A percentile compares a stretch with the other conserved stretches of the same genome.
These are phyloP conservation scores for Taenaris catops DNA, from an alignment of 2,888 invertebrate species.

Conservation along the genomic window DNA sequence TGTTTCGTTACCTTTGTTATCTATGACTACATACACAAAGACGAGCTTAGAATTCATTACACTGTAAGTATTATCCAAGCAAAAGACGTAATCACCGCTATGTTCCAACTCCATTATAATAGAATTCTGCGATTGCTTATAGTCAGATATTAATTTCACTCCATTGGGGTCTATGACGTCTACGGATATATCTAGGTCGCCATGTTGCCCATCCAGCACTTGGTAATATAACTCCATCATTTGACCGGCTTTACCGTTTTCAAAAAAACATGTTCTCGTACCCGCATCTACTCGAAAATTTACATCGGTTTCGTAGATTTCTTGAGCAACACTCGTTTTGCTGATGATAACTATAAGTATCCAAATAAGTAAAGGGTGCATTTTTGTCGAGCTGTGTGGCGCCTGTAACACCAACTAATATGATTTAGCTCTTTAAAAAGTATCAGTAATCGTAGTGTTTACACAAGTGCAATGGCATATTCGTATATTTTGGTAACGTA, in stretches of 20 bases:
- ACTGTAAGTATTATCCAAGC: conserved; percentile 93
- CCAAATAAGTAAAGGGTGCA: conserved; percentile 6
- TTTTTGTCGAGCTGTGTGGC: conserved; percentile 4
- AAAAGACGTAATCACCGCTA: conserved; percentile 89
- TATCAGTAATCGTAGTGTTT: conserved; percentile 33
- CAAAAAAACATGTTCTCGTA: conserved; percentile 53
- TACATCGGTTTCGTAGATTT: conserved; percentile 48
- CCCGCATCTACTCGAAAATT: conserved; percentile 61
- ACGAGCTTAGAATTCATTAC: conserved; percentile 89
- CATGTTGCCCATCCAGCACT: conserved; percentile 89
- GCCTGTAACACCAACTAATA: too few relatives aligned
- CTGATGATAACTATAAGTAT: conserved; percentile 12
- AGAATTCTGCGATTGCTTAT: conserved; percentile 84
- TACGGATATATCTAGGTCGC: conserved; percentile 91
- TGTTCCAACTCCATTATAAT: conserved; percentile 80
- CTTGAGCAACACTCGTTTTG: conserved; percentile 29
- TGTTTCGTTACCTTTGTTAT: conserved; percentile 63
- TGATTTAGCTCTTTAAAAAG: too few relatives aligned
- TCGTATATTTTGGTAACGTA: too few relatives aligned
- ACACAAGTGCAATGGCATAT: conserved; percentile 35
- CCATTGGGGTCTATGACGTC: conserved; percentile 83
- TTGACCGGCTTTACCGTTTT: conserved; percentile 51
- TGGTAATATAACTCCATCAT: conserved; percentile 66
- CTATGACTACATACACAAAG: conserved; percentile 87
- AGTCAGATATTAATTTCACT: conserved; percentile 80